Evolutionary conservation across 2,888 invertebrate species (phyloP).

Genomic region (Idaea straminata): DNA sequence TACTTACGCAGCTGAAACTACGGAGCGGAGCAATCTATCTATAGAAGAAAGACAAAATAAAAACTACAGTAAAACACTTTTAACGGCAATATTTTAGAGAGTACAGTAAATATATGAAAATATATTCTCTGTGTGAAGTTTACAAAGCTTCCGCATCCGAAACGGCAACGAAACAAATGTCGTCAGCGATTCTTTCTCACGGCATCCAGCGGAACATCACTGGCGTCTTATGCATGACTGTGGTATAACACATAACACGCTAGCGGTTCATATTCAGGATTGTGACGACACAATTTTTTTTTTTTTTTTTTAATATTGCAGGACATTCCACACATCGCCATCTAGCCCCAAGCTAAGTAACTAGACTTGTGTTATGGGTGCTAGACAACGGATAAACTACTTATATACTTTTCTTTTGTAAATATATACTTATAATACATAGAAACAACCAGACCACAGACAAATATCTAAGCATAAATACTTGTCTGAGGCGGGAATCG

Average conservation of each 20-base stretch:
- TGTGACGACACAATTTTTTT: too few species aligned
- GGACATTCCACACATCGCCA: too few species aligned
- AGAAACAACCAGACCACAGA: too few species aligned
- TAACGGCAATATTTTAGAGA: neutral
- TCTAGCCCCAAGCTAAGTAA: too few species aligned
- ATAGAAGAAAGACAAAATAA: neutral
- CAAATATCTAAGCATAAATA: too few species aligned
- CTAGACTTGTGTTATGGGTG: too few species aligned
- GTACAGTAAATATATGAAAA: constrained; percentile 28
- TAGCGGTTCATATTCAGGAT: neutral
- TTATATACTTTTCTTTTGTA: too few species aligned
- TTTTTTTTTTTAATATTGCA: too few species aligned
- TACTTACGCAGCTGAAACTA: too few species aligned
- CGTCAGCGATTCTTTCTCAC: constrained; percentile 68
- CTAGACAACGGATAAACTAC: too few species aligned
- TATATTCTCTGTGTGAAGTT: constrained; percentile 41
- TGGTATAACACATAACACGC: neutral
- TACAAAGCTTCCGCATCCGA: constrained; percentile 55
- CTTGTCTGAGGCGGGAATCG: too few species aligned
- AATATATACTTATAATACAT: too few species aligned
- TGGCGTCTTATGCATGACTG: constrained; percentile 47
- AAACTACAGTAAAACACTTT: constrained; percentile 1
- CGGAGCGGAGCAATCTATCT: neutral
- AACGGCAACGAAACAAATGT: constrained; percentile 66
- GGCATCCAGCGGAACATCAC: constrained; percentile 59